Conservation (phyloP, 2,113 vertebrate genomes). For the zebrafish (Danio rerio) region DNA sequence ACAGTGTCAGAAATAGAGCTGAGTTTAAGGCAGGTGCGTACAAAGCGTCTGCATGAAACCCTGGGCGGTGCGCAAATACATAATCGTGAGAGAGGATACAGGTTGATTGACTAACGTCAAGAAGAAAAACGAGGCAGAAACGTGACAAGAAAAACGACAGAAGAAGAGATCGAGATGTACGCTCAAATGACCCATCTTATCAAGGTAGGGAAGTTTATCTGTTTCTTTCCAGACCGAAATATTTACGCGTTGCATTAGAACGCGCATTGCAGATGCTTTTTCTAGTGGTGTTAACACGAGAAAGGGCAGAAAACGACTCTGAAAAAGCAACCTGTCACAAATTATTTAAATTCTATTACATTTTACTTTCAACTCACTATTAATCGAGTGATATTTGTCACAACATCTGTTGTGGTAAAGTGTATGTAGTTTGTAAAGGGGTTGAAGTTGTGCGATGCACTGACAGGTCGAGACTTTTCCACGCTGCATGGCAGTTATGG, state of each 20-base stretch:
- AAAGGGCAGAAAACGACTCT: background rate
- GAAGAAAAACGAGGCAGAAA: background rate
- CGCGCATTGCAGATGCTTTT: background rate
- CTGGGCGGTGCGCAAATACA: conserved; percentile 30
- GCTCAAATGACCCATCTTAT: conserved; percentile 34
- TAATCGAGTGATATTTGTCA: background rate
- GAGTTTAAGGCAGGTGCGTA: conserved; percentile 49
- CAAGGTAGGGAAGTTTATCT: conserved; percentile 61
- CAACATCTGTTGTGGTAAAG: background rate
- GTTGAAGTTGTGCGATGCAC: conserved; percentile 39
- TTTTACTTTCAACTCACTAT: background rate
- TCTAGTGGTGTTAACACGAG: background rate
- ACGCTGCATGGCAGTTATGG: conserved; percentile 12
- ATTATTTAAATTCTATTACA: background rate
- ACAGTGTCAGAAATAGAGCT: conserved; percentile 61
- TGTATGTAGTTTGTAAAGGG: conserved; percentile 14
- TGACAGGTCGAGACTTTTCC: conserved; percentile 20
- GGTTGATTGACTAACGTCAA: conserved; percentile 45
- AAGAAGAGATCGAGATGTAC: conserved; percentile 31
- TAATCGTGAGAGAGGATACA: conserved; percentile 30
- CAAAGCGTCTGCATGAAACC: conserved; percentile 39
- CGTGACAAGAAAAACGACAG: conserved; percentile 18
- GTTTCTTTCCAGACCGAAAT: conserved; percentile 14
- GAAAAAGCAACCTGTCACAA: background rate
- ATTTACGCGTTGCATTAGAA: background rate